Percentiles rank a stretch among this genome's conserved stretches.
phyloP scores from a whole-genome alignment of 2,888 invertebrate genomes.

The Drosophila percnosoma region DNA sequence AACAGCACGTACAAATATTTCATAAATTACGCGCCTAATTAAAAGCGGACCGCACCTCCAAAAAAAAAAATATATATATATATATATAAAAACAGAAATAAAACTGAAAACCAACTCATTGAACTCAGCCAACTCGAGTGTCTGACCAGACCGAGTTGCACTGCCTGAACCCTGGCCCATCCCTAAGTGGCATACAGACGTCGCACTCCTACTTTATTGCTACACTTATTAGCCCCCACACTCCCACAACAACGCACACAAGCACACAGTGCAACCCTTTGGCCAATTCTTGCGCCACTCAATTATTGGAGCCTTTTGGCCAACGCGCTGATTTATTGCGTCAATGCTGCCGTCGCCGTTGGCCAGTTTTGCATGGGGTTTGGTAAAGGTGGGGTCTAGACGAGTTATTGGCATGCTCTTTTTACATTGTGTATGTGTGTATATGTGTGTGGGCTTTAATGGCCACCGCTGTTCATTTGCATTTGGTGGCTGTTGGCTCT shows the following conservation, averaged over 20 bases:
- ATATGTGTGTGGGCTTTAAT: slow-evolving; percentile 16
- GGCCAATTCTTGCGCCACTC: slow-evolving; percentile 59
- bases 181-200: slow-evolving; percentile 43
- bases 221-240: slow-evolving; percentile 62
- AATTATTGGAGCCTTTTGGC: slow-evolving; percentile 72
- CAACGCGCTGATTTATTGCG: slow-evolving; percentile 71
- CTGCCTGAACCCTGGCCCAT: background rate
- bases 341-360: slow-evolving; percentile 40
- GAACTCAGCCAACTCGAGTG: slow-evolving; percentile 69
- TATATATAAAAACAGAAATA: background rate
- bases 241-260: background rate
- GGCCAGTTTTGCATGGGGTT: slow-evolving; percentile 44
- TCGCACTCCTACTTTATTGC: slow-evolving; percentile 61
- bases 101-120: slow-evolving; percentile 54
- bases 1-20: slow-evolving; percentile 74
- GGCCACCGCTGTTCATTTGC: slow-evolving; percentile 69
- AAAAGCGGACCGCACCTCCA: slow-evolving; percentile 53
- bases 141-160: slow-evolving; percentile 67
- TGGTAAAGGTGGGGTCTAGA: slow-evolving; percentile 41
- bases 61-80: background rate
- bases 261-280: slow-evolving; percentile 24
- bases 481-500: slow-evolving; percentile 46
- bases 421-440: slow-evolving; percentile 25
- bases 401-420: slow-evolving; percentile 67
- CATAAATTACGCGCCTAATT: slow-evolving; percentile 78